phyloP scores from a whole-genome alignment of 2,797 vertebrate species.

The Anomalospiza imberbis region DNA sequence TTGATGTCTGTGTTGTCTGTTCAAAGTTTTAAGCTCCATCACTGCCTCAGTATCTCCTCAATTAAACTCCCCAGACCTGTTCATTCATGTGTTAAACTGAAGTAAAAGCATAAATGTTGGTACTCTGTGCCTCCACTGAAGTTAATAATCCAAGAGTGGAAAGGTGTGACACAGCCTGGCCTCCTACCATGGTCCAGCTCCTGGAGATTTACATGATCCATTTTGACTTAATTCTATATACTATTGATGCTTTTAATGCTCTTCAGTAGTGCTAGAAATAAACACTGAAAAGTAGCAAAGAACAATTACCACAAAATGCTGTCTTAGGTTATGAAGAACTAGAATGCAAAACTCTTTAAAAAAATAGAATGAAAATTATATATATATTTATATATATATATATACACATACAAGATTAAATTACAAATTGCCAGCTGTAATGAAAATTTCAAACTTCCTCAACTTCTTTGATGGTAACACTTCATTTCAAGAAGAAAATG shows the following conservation, averaged over 20 bases:
- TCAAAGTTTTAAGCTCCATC: background rate
- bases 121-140: background rate
- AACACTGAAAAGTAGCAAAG: background rate
- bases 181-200: background rate
- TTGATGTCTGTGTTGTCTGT: background rate
- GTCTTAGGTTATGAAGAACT: background rate
- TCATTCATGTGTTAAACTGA: background rate
- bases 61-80: background rate
- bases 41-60: background rate
- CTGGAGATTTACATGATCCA: background rate
- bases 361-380: background rate
- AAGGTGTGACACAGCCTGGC: background rate
- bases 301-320: background rate
- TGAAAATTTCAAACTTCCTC: background rate
- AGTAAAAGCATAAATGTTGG: background rate
- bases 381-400: too few species aligned
- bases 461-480: background rate
- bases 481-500: background rate
- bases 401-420: background rate
- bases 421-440: background rate
- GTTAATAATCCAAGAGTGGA: background rate
- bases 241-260: background rate
- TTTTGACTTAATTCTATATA: background rate
- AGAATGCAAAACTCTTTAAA: background rate
- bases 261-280: background rate